Conservation (phyloP, 2,113 vertebrate genomes). For the Potamarius usumacintae region DNA sequence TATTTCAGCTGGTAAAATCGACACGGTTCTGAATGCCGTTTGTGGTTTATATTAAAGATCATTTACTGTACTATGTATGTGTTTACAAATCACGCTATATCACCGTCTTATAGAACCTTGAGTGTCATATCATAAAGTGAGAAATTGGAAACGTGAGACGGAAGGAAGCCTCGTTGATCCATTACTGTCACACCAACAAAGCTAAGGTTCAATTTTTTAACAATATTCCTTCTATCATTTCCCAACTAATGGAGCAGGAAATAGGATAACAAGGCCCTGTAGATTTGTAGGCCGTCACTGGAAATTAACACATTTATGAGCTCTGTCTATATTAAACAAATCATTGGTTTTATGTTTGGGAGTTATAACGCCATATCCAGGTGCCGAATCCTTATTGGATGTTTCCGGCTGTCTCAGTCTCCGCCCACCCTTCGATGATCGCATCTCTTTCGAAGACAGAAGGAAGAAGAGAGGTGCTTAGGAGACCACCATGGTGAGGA, state of each 20-base stretch:
- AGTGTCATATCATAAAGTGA: background rate
- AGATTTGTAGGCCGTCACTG: slow-evolving; percentile 57
- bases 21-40: background rate
- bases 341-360: slow-evolving; percentile 59
- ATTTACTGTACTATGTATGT: background rate
- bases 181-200: slow-evolving; percentile 25
- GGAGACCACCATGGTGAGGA: slow-evolving; percentile 35
- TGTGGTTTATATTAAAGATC: background rate
- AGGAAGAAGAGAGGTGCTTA: slow-evolving; percentile 35
- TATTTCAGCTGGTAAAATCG: background rate
- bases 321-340: slow-evolving; percentile 73
- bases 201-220: slow-evolving; percentile 51
- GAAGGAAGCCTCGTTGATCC: background rate
- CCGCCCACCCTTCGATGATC: slow-evolving; percentile 61
- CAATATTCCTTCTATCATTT: slow-evolving; percentile 53
- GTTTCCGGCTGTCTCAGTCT: slow-evolving; percentile 17
- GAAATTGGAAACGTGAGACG: background rate
- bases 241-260: slow-evolving; percentile 58
- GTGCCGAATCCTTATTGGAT: slow-evolving; percentile 33
- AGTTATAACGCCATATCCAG: slow-evolving; percentile 46
- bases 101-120: background rate
- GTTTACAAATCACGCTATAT: background rate
- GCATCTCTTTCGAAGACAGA: slow-evolving; percentile 65
- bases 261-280: slow-evolving; percentile 60
- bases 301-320: slow-evolving; percentile 62